Evolutionary conservation across 2,113 vertebrate species (phyloP).

Genomic region (Perccottus glenii): DNA sequence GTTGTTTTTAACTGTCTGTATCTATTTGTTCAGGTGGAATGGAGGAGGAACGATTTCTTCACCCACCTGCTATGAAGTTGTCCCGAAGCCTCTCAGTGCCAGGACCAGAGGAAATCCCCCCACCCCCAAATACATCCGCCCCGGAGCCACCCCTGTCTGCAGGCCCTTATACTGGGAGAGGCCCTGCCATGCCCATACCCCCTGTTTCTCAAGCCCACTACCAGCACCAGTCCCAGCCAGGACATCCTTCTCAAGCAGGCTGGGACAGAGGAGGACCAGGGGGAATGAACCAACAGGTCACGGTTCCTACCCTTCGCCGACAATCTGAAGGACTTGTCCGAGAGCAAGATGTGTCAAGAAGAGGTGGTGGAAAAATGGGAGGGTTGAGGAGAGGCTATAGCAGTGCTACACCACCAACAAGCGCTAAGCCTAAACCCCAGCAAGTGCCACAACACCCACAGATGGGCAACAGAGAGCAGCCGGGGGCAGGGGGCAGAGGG

Average conservation of each 20-base stretch:
- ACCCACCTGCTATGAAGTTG: constrained; percentile 89
- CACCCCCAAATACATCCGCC: constrained; percentile 88
- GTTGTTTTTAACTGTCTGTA: constrained; percentile 22
- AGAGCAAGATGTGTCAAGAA: constrained; percentile 70
- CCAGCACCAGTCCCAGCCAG: constrained; percentile 71
- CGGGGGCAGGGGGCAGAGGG: constrained; percentile 50
- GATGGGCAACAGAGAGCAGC: constrained; percentile 49
- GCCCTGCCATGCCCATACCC: constrained; percentile 71
- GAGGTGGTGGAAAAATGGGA: constrained; percentile 79
- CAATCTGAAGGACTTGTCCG: constrained; percentile 67
- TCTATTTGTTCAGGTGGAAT: constrained; percentile 78
- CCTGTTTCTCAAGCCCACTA: constrained; percentile 72
- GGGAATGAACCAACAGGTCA: constrained; percentile 62
- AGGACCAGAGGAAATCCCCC: constrained; percentile 90
- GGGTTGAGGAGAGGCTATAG: constrained; percentile 80
- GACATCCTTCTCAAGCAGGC: constrained; percentile 54
- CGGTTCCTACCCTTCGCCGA: constrained; percentile 71
- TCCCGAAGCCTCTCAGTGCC: constrained; percentile 91
- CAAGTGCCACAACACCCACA: constrained; percentile 60
- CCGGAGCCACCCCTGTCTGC: constrained; percentile 88
- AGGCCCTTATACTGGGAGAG: constrained; percentile 77
- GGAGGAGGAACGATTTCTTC: constrained; percentile 88
- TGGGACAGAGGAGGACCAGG: constrained; percentile 68
- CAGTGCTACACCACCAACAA: constrained; percentile 79
- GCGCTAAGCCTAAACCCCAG: constrained; percentile 70